Evolutionary conservation across 2,888 invertebrate genomes (phyloP), one percentile per base, ranked within the genome.

Genomic region (Dicranocentrus wangi): DNA sequence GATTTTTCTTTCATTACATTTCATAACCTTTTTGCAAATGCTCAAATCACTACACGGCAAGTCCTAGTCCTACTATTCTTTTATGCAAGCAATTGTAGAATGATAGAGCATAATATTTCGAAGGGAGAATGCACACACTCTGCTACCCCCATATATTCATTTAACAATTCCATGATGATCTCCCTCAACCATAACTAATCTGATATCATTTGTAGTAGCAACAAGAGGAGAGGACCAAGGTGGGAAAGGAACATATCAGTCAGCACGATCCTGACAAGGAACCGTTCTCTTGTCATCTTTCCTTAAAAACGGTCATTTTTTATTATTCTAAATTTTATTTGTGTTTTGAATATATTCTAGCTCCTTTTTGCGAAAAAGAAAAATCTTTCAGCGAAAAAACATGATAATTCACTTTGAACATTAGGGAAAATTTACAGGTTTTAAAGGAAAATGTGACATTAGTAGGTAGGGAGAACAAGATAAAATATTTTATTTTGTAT

Each of bases 101-200:
- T 25, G 51, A 68, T 68, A n/a, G 47, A 47, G 39, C 39, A 39
- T n/a, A n/a, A n/a, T n/a, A n/a, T n/a, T n/a, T n/a, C n/a, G n/a
- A n/a, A n/a, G n/a, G n/a, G n/a, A n/a, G 32, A 32, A 32, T 32
- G 32, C 10, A 32, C 5, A 32, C 47, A 8, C 7, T 39, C 39
- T 39, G 39, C 13, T 13, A 13, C 39, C 13, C 39, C 39, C 13
- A 39, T 39, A 47, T 47, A 47, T 32, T 51, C 51, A 51, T 19
- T 51, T 55, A 55, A 55, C 55, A 61, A 61, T 61, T 61, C 61
- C 61, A 61, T 61, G 61, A 61, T 61, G 61, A 61, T 47, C 71
- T 73, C 65, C 42, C 61, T 61, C 73, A 73, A 73, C 73, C 73
- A 55, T 21, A 73, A 73, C 73, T 73, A 73, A 73, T 73, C 73